Base-by-base conservation (phyloP, 2,888 invertebrate genomes). In the Morpho deidamia region DNA sequence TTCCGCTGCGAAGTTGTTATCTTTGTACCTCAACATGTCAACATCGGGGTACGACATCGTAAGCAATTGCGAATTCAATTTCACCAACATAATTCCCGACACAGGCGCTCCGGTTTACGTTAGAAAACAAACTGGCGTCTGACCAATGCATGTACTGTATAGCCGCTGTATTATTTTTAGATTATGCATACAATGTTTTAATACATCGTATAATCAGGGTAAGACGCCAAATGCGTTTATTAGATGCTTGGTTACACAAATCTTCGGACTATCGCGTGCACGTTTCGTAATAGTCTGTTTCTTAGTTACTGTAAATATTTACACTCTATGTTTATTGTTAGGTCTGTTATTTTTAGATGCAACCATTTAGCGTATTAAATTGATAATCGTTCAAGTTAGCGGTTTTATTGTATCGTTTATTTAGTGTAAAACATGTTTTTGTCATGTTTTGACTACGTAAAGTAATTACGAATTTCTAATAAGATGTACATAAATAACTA, bases 21-120 rank as follows among this genome's bases (percentile, higher is more conserved):
- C 85, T 44, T 82, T 86, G 53, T 72, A 70, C 64, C 81, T 71
- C 53, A 86, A 57, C 83, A 86, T 83, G 55, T 83, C 85, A 0
- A 83, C 80, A 66, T 85, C 83, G 8, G 78, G 78, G 49, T 79
- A 82, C 14, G 72, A 66, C 33, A 73, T 67, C 33, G 49, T 35
- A 1, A 78, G 61, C 23, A 73, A 66, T 35, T 80, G 78, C 57
- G 80, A 80, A 41, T 78, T 66, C 9, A 83, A 71, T 71, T 87
- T 87, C 59, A 83, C 78, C 56, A 86, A 62, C 84, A 84, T 49
- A 8, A 83, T 64, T 46, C 56, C 44, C 46, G 44, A 69, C 70
- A 72, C 83, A 67, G 66, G 73, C 77, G 75, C 60, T 51, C 76
- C 44, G 61, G 55, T 43, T 70, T 68, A 69, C 65, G 70, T 67